Percentiles rank a stretch among this genome's conserved stretches.
Evolutionary conservation across 2,888 invertebrate species (phyloP).

Genomic region (Crioceris asparagi): DNA sequence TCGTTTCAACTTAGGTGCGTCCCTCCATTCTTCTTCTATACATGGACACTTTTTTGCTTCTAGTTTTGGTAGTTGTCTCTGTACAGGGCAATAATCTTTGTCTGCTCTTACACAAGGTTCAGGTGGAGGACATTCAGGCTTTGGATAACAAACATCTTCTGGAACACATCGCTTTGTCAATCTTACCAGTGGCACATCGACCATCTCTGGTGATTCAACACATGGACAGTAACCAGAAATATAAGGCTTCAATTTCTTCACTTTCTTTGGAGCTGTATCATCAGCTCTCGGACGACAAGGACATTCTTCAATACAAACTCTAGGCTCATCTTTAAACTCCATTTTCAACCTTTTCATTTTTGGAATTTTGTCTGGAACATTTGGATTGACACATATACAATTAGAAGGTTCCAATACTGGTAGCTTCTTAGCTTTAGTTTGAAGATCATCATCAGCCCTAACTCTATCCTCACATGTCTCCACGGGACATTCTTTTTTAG

Average conservation of each 20-base stretch:
- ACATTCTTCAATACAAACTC: conserved; percentile 3
- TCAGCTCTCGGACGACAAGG: conserved; percentile 19
- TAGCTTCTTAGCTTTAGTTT: conserved; percentile 5
- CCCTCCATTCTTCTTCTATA: conserved; percentile 7
- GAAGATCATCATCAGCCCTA: conserved; percentile 9
- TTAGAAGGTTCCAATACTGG: conserved; percentile 4
- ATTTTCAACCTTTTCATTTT: conserved; percentile 6
- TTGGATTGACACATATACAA: conserved; percentile 9
- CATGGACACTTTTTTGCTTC: conserved; percentile 8
- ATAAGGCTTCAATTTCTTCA: conserved; percentile 13
- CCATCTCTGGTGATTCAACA: conserved; percentile 13
- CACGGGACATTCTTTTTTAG: conserved; percentile 4
- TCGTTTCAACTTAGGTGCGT: conserved; percentile 4
- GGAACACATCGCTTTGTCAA: conserved; percentile 11
- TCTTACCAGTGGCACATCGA: conserved; percentile 14
- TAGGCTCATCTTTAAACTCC: conserved; percentile 18
- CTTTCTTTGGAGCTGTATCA: conserved; percentile 6
- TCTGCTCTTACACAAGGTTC: conserved; percentile 15
- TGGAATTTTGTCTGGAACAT: conserved; percentile 7
- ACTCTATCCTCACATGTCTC: conserved; percentile 5
- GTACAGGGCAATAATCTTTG: conserved; percentile 3
- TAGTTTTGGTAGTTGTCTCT: conserved; percentile 13
- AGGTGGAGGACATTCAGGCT: conserved; percentile 3
- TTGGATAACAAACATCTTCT: conserved; percentile 9
- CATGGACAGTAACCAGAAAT: conserved; percentile 15